Evolutionary conservation across 1,140 invertebrate species (phyloP), one percentile per base, ranked within the genome.

Genomic region (Pseudoatta argentina): DNA sequence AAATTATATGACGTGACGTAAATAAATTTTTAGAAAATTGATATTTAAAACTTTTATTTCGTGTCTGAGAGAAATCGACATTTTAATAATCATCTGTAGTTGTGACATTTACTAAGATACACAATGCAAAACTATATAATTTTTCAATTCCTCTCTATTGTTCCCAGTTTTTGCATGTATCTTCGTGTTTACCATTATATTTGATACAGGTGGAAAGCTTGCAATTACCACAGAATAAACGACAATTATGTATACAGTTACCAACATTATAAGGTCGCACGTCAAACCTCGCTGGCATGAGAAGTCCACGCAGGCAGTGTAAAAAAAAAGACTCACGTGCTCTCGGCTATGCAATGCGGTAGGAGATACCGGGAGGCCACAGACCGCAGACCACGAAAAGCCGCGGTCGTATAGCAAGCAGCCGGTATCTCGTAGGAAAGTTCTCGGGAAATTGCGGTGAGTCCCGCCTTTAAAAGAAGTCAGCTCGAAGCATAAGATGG

Each of bases 401-500:
- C 44, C 61, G 55, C 67, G 30, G 66, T 57, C 24, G 21, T 48
- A 39, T 18, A 39, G 64, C 86, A 72, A 75, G 86, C 82, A 64
- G 66, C 71, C 73, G 53, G 78, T 83, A 83, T 78, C 83, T 79
- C 76, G 78, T 87, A 66, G 39, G 14, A 59, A 71, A 48, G 61
- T 89, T 61, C 75, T 90, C 61, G 85, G 78, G 78, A 89, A 89
- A 90, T 87, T 21, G 73, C 59, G 27, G 85, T 59, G 39, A 18
- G 75, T 66, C n/a, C 59, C 57, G 69, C 86, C 77, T 57, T 89
- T 88, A 55, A 81, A 86, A 90, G 91, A 93, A 94, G 94, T 94
- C 94, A 94, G 92, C 92, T 91, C 82, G 92, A 89, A 92, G 93
- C 92, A 78, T 79, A 91, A 93, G 88, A 87, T 66, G 55, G 55